Evolutionary conservation across 1,140 invertebrate genomes (phyloP), one percentile per base, ranked within the genome.

Genomic region (Drosophila navojoa): DNA sequence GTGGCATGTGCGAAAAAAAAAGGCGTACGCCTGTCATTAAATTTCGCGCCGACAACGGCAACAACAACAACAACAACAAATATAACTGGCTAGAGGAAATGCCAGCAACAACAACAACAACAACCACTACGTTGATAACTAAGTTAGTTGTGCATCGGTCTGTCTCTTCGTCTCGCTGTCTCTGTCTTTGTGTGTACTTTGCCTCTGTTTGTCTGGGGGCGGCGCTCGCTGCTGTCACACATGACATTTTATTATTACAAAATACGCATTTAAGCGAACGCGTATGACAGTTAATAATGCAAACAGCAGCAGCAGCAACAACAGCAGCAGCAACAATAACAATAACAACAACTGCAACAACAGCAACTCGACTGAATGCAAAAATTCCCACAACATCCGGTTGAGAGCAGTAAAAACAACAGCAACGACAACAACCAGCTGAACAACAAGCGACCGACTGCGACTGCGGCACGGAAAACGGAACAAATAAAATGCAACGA

Each of bases 301-400:
- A 71, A 78, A 76, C 68, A 70, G 47, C 72, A 78, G 44, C 76
- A 76, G 55, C 78, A 77, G 29, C 71, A 68, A 5, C 71, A 68
- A 5, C 53, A 63, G 22, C 66, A 64, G 13, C 59, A 52, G 19
- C 72, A 55, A 9, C 59, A 53, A 42, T 58, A 58, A 50, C 58
- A 38, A 13, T 29, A 72, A 57, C 58, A 76, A 58, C 53, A 67
- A 42, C 35, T 32, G 59, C 54, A 27, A 27, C 50, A 35, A 27
- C 50, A 35, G 55, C 60, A 76, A 66, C 64, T 55, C 67, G 49
- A 29, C 76, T 79, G 76, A 86, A 86, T 86, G 84, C 84, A 79
- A 82, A 87, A 87, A 89, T 89, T 87, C 84, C 84, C 84, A 87
- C 84, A 87, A 87, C 84, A 87, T 87, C 84, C 84, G 84, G 84